Evolutionary conservation across 2,888 invertebrate genomes (phyloP).

Genomic region (Hemaris fuciformis): DNA sequence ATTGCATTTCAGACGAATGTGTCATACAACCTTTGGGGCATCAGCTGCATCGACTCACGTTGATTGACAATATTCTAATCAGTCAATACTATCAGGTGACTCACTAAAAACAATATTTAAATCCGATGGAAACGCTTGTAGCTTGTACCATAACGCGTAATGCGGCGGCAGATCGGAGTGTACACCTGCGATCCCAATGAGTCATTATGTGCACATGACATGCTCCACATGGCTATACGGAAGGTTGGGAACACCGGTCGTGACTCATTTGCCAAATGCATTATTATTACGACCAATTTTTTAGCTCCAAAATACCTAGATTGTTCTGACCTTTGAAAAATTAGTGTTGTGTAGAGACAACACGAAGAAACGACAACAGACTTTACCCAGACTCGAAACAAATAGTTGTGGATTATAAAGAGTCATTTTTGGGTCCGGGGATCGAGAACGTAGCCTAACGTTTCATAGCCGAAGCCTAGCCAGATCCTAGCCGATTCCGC

Average conservation of each 20-base stretch:
- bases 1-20: too few relatives aligned
- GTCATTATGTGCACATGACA: conserved; percentile 17
- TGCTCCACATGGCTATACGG: conserved; percentile 34
- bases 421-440: too few relatives aligned
- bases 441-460: too few relatives aligned
- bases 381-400: too few relatives aligned
- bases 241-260: conserved; percentile 42
- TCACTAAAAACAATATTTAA: not conserved
- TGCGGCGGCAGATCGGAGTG: conserved; percentile 12
- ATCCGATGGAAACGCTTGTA: not conserved
- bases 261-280: conserved; percentile 27
- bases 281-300: not conserved
- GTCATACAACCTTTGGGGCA: too few relatives aligned
- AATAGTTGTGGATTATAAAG: too few relatives aligned
- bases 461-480: too few relatives aligned
- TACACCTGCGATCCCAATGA: conserved; percentile 18
- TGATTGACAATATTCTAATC: not conserved
- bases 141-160: conserved; percentile 12
- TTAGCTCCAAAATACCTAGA: too few relatives aligned
- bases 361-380: too few relatives aligned
- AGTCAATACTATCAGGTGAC: not conserved
- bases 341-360: too few relatives aligned
- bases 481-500: too few relatives aligned
- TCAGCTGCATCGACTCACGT: not conserved
- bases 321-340: too few relatives aligned